Percentiles rank a stretch among this genome's conserved stretches.
Conservation (phyloP, 2,113 vertebrate genomes). For the Microtus richardsoni region DNA sequence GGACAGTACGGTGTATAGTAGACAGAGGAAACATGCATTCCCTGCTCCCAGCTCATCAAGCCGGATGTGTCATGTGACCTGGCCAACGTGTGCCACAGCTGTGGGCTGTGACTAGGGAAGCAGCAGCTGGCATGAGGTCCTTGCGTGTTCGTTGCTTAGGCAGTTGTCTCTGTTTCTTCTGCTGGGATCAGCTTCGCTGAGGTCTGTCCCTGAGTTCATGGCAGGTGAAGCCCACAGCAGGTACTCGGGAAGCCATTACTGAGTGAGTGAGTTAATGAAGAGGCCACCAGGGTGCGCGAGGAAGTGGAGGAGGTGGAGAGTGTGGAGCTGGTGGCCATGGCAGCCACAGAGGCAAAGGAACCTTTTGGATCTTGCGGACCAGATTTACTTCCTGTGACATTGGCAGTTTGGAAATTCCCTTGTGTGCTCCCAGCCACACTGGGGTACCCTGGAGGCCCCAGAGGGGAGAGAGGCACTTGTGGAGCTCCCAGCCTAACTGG, state of each 20-base stretch:
- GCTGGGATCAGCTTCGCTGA: not conserved
- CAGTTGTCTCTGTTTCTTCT: not conserved
- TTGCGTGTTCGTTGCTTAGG: fast-evolving
- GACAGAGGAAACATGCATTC: not conserved
- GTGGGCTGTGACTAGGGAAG: not conserved
- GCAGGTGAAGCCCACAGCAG: not conserved
- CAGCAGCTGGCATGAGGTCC: fast-evolving
- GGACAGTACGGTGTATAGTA: not conserved
- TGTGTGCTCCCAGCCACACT: not conserved
- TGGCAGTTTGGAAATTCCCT: not conserved
- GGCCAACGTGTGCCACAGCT: fast-evolving
- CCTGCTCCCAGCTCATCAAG: not conserved
- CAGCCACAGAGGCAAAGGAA: not conserved
- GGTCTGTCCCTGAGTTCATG: not conserved
- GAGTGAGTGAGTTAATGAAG: not conserved
- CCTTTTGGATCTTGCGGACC: fast-evolving
- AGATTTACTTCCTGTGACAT: not conserved
- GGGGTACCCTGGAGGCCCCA: not conserved
- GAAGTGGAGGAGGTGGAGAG: no score
- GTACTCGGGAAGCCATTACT: not conserved
- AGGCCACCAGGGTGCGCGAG: not conserved
- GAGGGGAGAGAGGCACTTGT: no score
- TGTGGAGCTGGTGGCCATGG: not conserved
- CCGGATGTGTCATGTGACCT: fast-evolving
- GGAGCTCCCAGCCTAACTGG: not conserved